Conservation (phyloP, 2,797 vertebrate species). For the Gallirallus australis region DNA sequence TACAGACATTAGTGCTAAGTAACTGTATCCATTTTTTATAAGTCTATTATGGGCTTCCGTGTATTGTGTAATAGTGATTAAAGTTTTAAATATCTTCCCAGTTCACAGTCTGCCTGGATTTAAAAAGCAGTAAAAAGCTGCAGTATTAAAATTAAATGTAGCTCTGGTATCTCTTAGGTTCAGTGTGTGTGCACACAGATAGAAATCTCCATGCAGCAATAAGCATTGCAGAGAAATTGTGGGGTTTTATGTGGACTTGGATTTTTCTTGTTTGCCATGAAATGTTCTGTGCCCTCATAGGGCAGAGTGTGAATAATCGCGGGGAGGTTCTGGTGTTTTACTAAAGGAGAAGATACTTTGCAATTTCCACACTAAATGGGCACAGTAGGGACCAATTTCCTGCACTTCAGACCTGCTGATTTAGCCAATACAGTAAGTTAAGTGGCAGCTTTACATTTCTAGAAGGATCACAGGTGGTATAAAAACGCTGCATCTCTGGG, state of each 20-base stretch:
- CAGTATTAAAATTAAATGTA: constrained; percentile 52
- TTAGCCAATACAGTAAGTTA: constrained; percentile 77
- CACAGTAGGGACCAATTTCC: constrained; percentile 80
- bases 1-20: constrained; percentile 51
- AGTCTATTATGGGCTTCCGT: constrained; percentile 57
- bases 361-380: constrained; percentile 69
- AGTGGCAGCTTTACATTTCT: constrained; percentile 75
- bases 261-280: constrained; percentile 36
- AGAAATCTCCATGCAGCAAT: background rate
- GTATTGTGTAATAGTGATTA: constrained; percentile 51
- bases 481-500: constrained; percentile 67
- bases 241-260: background rate
- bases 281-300: constrained; percentile 34
- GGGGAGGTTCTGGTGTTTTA: constrained; percentile 57
- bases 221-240: background rate
- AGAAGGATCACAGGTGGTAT: constrained; percentile 77
- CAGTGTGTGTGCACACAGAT: background rate
- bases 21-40: constrained; percentile 58
- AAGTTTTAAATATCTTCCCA: constrained; percentile 59
- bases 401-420: constrained; percentile 73
- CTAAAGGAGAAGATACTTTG: constrained; percentile 70
- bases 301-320: constrained; percentile 51
- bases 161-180: constrained; percentile 6
- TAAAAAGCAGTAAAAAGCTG: constrained; percentile 54
- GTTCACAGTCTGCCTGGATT: constrained; percentile 21